A percentile compares a stretch with the other conserved stretches of the same genome.
Conservation (phyloP, 2,113 vertebrate genomes). For the Daboia siamensis region DNA sequence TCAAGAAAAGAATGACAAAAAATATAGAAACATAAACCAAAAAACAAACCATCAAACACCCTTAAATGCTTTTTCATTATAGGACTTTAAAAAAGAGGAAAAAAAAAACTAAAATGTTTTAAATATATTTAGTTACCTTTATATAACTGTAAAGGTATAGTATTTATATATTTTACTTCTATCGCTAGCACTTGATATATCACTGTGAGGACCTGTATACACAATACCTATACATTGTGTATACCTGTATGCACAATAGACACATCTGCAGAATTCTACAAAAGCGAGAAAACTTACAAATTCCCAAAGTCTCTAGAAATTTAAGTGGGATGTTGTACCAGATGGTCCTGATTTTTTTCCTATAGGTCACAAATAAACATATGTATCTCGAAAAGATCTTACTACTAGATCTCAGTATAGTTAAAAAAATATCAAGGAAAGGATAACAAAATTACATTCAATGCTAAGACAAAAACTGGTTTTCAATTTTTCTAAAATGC, state of each 20-base stretch:
- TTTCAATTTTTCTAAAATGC: not conserved
- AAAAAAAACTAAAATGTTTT: constrained; percentile 29
- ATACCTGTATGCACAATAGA: not conserved
- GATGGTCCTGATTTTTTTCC: not conserved
- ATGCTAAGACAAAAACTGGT: constrained; percentile 45
- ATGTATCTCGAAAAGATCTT: not conserved
- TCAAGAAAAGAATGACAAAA: constrained; percentile 29
- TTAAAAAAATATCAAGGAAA: constrained; percentile 29
- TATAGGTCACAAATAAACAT: not conserved
- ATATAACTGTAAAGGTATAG: constrained; percentile 23
- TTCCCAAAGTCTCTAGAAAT: not conserved
- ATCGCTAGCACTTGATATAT: constrained; percentile 37
- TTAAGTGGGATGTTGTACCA: not conserved
- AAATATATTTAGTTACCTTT: constrained; percentile 33
- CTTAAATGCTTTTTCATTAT: not conserved
- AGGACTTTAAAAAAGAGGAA: constrained; percentile 6
- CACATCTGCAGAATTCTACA: not conserved
- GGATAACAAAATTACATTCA: constrained; percentile 13
- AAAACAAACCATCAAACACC: not conserved
- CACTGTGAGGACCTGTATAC: not conserved
- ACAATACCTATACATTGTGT: not conserved
- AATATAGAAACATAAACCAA: constrained; percentile 40
- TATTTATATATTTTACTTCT: constrained; percentile 57
- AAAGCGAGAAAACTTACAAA: not conserved
- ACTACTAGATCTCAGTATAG: not conserved